Evolutionary conservation across 2,797 vertebrate genomes (phyloP), one percentile per base, ranked within the genome.

Genomic region (Micrastur ruficollis): DNA sequence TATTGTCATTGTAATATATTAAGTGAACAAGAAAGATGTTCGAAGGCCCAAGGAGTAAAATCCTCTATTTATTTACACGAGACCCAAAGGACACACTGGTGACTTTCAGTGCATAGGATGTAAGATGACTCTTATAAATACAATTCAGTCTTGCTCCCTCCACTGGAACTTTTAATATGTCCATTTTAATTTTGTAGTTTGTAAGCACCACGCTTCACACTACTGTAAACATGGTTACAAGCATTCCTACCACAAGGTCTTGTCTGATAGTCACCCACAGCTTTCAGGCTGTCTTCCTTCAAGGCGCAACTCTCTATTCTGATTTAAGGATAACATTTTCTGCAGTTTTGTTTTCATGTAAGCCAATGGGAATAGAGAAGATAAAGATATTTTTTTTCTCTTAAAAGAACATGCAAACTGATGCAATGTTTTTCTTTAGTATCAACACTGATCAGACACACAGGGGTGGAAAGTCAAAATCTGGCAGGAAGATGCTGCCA

Each of bases 181-280:
- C 46, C 18, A 5, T 22, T 44, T 38, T 38, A 19, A 55, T 27
- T 46, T 3, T 5, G 23, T 4, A 36, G 17, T 21, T 62, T 9
- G 18, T 14, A 38, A 12, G 12, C 9, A 5, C 8, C 44, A 40
- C 6, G 3, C 15, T 32, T 49, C 14, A 63, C 22, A 6, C 18
- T 38, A 25, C 7, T 4, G 0, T n/a, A 26, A 46, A 68, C 4
- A 4, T 1, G 3, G 18, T 15, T 53, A 12, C 0, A 1, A 68
- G n/a, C 21, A 4, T 20, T 89, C 38, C 78, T 56, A 27, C 34
- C 1, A 1, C 6, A 1, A 49, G 19, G 4, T 52, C 55, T 29
- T 3, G 15, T 8, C 66, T 22, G 20, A 55, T 0, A 14, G 42
- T 2, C 4, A 3, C 32, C 23, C 22, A 25, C 29, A 58, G 67